Evolutionary conservation across 2,888 invertebrate species (phyloP).

Genomic region (Prosopocoilus inquinatus): DNA sequence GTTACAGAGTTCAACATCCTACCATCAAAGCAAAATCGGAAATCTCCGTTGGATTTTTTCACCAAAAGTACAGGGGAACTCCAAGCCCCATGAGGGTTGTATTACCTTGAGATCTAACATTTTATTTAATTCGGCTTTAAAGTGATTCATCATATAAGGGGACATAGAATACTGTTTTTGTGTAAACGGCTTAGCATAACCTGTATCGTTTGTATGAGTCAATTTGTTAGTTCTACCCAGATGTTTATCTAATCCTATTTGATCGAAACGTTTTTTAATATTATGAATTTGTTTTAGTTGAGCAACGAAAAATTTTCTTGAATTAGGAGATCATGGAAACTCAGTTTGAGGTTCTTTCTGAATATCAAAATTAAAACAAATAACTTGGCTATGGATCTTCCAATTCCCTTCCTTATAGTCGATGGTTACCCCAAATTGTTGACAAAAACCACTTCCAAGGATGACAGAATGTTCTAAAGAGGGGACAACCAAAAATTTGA

Average conservation of each 20-base stretch:
- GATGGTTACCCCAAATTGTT: too few species aligned
- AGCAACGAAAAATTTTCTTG: too few species aligned
- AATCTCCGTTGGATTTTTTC: conserved; percentile 27
- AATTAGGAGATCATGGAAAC: too few species aligned
- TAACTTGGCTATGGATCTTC: too few species aligned
- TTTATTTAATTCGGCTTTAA: conserved; percentile 18
- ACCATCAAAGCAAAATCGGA: conserved; percentile 33
- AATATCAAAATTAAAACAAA: too few species aligned
- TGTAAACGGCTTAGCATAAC: conserved; percentile 19
- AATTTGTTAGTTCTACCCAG: not conserved
- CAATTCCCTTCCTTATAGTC: too few species aligned
- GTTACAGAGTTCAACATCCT: conserved; percentile 31
- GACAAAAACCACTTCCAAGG: too few species aligned
- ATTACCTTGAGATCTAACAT: conserved; percentile 15
- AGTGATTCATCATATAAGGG: conserved; percentile 14
- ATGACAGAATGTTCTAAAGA: too few species aligned
- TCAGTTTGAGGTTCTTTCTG: too few species aligned
- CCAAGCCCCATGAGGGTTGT: conserved; percentile 20
- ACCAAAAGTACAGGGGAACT: conserved; percentile 30
- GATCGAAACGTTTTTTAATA: too few species aligned
- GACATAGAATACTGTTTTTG: conserved; percentile 25
- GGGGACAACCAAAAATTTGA: too few species aligned
- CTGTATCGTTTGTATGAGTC: conserved; percentile 17
- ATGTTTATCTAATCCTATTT: not conserved
- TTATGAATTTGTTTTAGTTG: too few species aligned